Base-by-base conservation (phyloP, 1,140 invertebrate genomes). In the Lepidostoma basale region DNA sequence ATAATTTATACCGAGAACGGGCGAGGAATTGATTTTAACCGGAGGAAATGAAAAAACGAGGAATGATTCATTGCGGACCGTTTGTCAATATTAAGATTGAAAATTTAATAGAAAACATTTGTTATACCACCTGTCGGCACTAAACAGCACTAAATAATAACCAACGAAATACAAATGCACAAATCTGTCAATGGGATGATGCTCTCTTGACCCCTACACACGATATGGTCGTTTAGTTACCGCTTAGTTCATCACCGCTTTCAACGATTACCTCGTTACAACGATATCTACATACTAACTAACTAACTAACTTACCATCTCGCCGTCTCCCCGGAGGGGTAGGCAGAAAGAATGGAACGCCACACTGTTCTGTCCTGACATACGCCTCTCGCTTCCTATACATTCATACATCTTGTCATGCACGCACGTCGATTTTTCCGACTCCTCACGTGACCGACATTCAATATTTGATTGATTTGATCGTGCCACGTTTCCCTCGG, bases 51-150 rank as follows among this genome's bases (percentile, higher is more conserved):
- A 45, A 45, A 45, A 14, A 45, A 45, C 8, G 42, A 45, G n/a
- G 42, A 2, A 12, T 59, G 54, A 59, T 39, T 39, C 54, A 59
- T 59, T 3, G 30, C 54, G 30, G 54, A 12, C 54, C 54, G 33
- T 59, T 40, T 59, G 30, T 59, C 54, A 59, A 59, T 59, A 59
- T 59, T 59, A 59, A 36, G 54, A 59, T 59, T 59, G 54, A 20
- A 59, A 22, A 39, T 59, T 59, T 59, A 59, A 59, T 59, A 59
- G 54, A 59, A 59, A 59, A 59, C 54, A 59, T 59, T 59, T 40
- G 54, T 59, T 59, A 59, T 59, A 16, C 33, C 39, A 62, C 39
- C 59, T 44, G 59, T 62, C 59, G 39, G 59, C 59, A 22, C 59
- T 62, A 26, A 26, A 44, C 10, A 42, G 28, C 59, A 59, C 40